These are phyloP conservation scores for Epinephelus malabaricus DNA, from an alignment of 2,797 vertebrate genomes.

Conservation along the genomic window DNA sequence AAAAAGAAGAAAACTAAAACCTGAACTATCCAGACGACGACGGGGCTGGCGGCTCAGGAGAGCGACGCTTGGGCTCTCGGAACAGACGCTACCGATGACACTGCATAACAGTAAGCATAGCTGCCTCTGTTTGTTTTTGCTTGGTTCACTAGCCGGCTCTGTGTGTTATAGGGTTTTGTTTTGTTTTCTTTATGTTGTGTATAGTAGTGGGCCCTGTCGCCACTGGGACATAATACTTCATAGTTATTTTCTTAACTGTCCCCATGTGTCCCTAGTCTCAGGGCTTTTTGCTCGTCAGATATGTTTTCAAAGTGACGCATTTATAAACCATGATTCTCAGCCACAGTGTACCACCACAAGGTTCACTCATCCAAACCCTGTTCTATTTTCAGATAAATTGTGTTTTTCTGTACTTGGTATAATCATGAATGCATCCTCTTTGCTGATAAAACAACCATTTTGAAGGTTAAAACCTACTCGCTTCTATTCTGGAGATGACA, in stretches of 20 bases:
- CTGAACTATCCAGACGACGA: no score
- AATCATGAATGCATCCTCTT: constrained; percentile 43
- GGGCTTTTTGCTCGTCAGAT: constrained; percentile 61
- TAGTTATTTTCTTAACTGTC: constrained; percentile 45
- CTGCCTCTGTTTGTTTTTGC: no score
- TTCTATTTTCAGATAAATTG: constrained; percentile 48
- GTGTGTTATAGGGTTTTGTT: no score
- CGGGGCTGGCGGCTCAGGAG: no score
- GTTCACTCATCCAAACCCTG: constrained; percentile 47
- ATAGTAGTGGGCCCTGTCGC: no score
- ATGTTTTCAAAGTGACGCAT: constrained; percentile 62
- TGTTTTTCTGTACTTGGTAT: constrained; percentile 51
- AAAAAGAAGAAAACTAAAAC: no score
- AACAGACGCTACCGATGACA: no score
- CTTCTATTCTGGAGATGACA: constrained; percentile 30
- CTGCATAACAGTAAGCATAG: no score
- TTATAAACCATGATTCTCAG: constrained; percentile 64
- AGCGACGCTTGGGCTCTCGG: no score
- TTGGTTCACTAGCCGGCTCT: no score
- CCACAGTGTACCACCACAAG: constrained; percentile 30
- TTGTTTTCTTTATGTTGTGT: no score
- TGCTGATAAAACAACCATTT: constrained; percentile 34
- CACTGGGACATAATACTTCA: not conserved
- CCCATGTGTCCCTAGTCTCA: constrained; percentile 34
- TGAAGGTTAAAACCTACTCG: constrained; percentile 42